phyloP scores from a whole-genome alignment of 2,888 invertebrate genomes.

The Lypha dubia region DNA sequence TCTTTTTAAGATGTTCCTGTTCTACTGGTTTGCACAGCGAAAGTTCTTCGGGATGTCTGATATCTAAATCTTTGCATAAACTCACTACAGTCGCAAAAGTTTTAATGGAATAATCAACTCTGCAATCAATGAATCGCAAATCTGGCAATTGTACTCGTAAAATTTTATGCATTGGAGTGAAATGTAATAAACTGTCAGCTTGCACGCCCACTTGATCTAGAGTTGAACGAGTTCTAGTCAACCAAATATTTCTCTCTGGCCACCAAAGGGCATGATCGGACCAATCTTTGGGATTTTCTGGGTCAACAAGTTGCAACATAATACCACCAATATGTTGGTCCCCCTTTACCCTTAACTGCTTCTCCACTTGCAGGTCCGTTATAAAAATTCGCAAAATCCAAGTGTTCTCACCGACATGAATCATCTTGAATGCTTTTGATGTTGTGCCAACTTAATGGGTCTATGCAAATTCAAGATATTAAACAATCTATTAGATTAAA shows the following conservation, averaged over 20 bases:
- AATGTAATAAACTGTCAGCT: conserved; percentile 95
- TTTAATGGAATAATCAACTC: conserved; percentile 97
- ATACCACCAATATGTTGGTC: conserved; percentile 99
- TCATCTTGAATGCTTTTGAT: conserved; percentile 77
- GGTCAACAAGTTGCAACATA: conserved; percentile 97
- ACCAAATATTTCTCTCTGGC: conserved; percentile 97
- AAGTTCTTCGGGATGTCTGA: conserved; percentile 98
- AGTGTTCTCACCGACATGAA: conserved; percentile 93
- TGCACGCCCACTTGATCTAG: conserved; percentile 98
- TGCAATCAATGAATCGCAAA: conserved; percentile 93
- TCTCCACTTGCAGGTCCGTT: conserved; percentile 95
- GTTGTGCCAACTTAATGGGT: conserved; percentile 49
- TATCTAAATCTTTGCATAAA: conserved; percentile 94
- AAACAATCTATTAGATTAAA: conserved; percentile 29
- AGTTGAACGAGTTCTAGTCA: conserved; percentile 96
- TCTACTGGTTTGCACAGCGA: conserved; percentile 96
- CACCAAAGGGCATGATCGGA: conserved; percentile 99
- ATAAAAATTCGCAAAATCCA: conserved; percentile 97
- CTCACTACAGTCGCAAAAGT: conserved; percentile 96
- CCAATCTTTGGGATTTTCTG: conserved; percentile 99
- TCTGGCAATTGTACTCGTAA: conserved; percentile 96
- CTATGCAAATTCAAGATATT: conserved; percentile 31
- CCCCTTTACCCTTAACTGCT: conserved; percentile 96
- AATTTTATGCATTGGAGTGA: conserved; percentile 98
- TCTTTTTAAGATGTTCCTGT: conserved; percentile 92